Conservation (phyloP, 2,797 vertebrate species). For the Bufotes viridis region DNA sequence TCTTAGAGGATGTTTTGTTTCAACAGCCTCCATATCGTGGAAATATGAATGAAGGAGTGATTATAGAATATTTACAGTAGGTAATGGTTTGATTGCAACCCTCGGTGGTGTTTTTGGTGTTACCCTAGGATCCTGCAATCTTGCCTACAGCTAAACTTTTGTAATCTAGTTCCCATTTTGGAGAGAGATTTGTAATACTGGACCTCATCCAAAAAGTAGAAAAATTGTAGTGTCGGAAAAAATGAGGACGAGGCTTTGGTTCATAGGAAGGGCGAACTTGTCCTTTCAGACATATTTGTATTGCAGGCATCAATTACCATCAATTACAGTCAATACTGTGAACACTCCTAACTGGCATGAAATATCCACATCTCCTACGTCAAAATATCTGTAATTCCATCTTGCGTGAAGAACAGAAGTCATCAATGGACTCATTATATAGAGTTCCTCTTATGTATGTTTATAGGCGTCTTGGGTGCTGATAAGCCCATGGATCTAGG, state of each 20-base stretch:
- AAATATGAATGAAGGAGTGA: not conserved
- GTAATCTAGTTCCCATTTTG: not conserved
- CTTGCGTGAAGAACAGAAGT: not conserved
- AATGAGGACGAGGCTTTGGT: not conserved
- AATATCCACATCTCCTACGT: not conserved
- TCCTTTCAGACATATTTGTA: not conserved
- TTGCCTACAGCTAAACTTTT: not conserved
- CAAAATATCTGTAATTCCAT: constrained; percentile 1
- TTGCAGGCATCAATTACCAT: not conserved
- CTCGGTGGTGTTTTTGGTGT: not conserved
- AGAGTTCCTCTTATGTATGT: too few relatives aligned
- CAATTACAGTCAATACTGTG: not conserved
- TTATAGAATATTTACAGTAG: not conserved
- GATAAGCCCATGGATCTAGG: too few relatives aligned
- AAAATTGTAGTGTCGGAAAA: not conserved
- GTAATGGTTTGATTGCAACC: not conserved
- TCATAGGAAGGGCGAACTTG: not conserved
- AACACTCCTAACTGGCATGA: not conserved
- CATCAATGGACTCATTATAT: not conserved
- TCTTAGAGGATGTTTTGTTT: not conserved
- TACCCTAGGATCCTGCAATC: not conserved
- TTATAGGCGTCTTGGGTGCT: too few relatives aligned
- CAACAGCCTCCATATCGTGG: not conserved
- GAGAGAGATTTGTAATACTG: not conserved
- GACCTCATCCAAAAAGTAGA: not conserved